Conservation (phyloP, 2,113 vertebrate species). For the Poecilia latipinna region DNA sequence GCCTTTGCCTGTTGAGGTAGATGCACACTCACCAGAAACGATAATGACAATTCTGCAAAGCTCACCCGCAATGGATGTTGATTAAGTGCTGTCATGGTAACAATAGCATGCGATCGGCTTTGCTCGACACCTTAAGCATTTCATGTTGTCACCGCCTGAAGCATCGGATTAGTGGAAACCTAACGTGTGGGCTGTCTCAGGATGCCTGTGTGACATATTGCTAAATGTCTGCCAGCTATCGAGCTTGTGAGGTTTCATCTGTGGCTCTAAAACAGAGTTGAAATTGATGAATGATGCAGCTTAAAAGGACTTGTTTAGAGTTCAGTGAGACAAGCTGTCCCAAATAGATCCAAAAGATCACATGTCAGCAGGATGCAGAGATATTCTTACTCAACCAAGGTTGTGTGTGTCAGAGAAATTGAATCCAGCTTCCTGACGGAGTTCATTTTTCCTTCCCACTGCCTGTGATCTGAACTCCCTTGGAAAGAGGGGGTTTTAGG, state of each 20-base stretch:
- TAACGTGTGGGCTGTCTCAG: constrained; percentile 56
- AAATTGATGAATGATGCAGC: constrained; percentile 82
- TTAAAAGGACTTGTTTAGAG: constrained; percentile 79
- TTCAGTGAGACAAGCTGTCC: constrained; percentile 77
- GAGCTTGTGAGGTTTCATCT: constrained; percentile 67
- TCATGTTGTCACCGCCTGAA: constrained; percentile 55
- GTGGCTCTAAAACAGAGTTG: constrained; percentile 64
- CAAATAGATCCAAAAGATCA: constrained; percentile 81
- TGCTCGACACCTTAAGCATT: constrained; percentile 36
- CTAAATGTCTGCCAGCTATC: constrained; percentile 65
- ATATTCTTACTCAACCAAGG: constrained; percentile 81
- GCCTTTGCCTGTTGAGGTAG: constrained; percentile 16
- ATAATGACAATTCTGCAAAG: constrained; percentile 38
- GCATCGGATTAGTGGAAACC: constrained; percentile 60
- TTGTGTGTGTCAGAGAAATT: constrained; percentile 83
- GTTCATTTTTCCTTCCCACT: constrained; percentile 77
- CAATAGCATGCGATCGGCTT: constrained; percentile 52
- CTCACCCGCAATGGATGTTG: constrained; percentile 45
- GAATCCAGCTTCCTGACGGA: constrained; percentile 81
- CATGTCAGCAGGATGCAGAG: constrained; percentile 82
- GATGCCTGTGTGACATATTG: constrained; percentile 53
- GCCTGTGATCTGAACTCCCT: constrained; percentile 43
- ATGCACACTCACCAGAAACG: constrained; percentile 20
- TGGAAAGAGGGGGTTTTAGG: constrained; percentile 67
- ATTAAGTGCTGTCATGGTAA: constrained; percentile 66